phyloP scores from a whole-genome alignment of 2,888 invertebrate species.

The Campaea margaritaria region DNA sequence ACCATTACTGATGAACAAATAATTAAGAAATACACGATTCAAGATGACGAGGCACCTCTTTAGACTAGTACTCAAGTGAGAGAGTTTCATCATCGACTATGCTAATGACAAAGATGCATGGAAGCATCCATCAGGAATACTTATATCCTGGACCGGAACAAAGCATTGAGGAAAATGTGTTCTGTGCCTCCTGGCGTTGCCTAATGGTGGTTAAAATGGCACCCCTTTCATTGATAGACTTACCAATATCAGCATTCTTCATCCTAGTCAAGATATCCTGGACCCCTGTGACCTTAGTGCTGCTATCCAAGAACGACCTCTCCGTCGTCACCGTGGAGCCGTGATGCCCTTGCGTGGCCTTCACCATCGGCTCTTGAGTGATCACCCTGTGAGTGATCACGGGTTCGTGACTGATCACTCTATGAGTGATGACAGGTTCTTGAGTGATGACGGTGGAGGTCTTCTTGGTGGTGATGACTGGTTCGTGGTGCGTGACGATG shows the following conservation, averaged over 20 bases:
- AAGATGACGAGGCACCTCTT: too few species aligned
- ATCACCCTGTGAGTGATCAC: constrained; percentile 18
- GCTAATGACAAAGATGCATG: too few species aligned
- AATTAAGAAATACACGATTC: too few species aligned
- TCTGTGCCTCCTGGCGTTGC: too few species aligned
- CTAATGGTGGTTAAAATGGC: too few species aligned
- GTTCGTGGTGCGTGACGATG: constrained; percentile 39
- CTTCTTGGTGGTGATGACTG: constrained; percentile 37
- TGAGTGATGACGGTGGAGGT: constrained; percentile 32
- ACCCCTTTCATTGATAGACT: constrained; percentile 24
- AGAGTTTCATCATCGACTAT: not conserved
- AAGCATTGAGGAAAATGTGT: too few species aligned
- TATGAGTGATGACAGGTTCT: constrained; percentile 19
- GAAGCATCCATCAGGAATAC: too few species aligned
- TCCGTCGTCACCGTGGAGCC: constrained; percentile 48
- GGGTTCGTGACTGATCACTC: constrained; percentile 25
- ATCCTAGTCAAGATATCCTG: constrained; percentile 91
- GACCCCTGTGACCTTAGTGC: constrained; percentile 89
- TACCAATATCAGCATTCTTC: constrained; percentile 90
- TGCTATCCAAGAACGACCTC: constrained; percentile 89
- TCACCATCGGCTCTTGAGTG: constrained; percentile 28
- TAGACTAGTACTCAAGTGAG: not conserved
- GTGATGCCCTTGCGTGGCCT: constrained; percentile 30
- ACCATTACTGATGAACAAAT: too few species aligned
- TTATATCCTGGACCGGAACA: too few species aligned